Conservation (phyloP, 1,140 invertebrate genomes). For the Pachypsylla venusta region DNA sequence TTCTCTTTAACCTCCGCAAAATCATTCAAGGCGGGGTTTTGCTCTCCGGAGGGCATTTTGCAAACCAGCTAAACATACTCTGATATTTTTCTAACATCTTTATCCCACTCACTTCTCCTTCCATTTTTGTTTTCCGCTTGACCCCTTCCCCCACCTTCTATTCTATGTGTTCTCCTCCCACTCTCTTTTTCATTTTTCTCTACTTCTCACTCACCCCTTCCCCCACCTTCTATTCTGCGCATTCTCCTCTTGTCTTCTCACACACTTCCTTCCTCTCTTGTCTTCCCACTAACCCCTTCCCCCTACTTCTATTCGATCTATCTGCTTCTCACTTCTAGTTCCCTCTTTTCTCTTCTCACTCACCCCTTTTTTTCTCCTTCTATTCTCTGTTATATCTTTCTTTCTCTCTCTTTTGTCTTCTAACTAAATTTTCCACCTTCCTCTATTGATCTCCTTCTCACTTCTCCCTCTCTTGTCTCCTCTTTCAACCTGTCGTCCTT, state of each 20-base stretch:
- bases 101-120: too few relatives aligned
- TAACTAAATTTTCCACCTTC: neutral
- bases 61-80: too few relatives aligned
- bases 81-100: too few relatives aligned
- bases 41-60: too few relatives aligned
- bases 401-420: neutral
- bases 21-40: too few relatives aligned
- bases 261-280: neutral
- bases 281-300: neutral
- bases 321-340: neutral
- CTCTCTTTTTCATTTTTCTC: neutral
- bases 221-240: neutral
- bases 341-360: neutral
- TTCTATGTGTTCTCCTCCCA: too few relatives aligned
- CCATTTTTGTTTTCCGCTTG: too few relatives aligned
- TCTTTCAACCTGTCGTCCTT: neutral
- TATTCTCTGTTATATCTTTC: neutral
- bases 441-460: neutral
- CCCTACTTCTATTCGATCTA: neutral
- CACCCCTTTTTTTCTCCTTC: neutral
- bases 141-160: too few relatives aligned
- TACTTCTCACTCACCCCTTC: neutral
- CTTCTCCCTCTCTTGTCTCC: neutral
- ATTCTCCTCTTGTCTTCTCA: neutral
- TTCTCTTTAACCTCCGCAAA: too few relatives aligned